Evolutionary conservation across 2,113 vertebrate species (phyloP).

Genomic region (Martes martes): DNA sequence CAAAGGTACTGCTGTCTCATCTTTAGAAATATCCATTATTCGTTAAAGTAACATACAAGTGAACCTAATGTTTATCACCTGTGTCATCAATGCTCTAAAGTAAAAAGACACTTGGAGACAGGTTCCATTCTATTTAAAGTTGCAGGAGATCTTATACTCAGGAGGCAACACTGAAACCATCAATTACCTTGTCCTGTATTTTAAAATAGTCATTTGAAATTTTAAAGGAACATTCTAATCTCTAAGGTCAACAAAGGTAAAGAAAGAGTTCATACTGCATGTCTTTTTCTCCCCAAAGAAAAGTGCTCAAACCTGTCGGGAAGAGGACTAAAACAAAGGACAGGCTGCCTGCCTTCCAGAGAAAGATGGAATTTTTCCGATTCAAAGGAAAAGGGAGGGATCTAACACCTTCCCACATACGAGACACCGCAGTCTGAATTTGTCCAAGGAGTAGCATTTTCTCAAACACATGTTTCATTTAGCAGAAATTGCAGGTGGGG

Average conservation of each 20-base stretch:
- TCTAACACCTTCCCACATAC: neutral
- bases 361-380: constrained; percentile 35
- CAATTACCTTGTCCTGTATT: neutral
- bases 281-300: neutral
- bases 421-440: constrained; percentile 23
- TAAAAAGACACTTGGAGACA: neutral
- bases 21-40: neutral
- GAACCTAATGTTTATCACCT: neutral
- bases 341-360: constrained; percentile 58
- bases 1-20: neutral
- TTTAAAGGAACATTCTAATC: neutral
- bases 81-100: neutral
- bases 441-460: constrained; percentile 43
- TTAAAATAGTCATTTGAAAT: constrained; percentile 2
- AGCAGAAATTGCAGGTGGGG: constrained; percentile 31
- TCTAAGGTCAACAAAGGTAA: neutral
- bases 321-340: constrained; percentile 61
- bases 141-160: neutral
- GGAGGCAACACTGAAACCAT: neutral
- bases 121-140: neutral
- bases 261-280: neutral
- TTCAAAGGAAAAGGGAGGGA: neutral
- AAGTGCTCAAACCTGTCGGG: neutral
- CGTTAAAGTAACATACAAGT: neutral
- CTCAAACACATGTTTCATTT: constrained; percentile 25